Conservation (phyloP, 2,888 invertebrate genomes). For the Ennomos fuscantarius region DNA sequence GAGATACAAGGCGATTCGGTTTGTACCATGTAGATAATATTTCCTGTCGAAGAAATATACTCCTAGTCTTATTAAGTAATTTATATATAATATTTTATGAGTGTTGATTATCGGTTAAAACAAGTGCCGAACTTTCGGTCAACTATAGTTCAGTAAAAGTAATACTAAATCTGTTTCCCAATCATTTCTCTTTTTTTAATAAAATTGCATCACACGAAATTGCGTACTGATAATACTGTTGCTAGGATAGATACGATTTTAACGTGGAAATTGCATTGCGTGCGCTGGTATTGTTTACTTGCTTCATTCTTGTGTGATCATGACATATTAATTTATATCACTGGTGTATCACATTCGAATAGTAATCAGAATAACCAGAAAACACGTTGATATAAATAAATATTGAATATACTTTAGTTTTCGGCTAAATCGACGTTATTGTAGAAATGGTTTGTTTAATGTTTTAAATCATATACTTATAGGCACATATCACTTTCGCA, state of each 20-base stretch:
- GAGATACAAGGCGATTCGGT: slow-evolving; percentile 49
- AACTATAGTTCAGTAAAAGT: neutral
- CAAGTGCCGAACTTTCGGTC: too few relatives aligned
- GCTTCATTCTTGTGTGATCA: slow-evolving; percentile 11
- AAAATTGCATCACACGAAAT: neutral
- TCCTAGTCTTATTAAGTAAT: neutral
- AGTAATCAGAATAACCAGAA: neutral
- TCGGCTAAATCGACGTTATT: too few relatives aligned
- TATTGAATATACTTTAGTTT: too few relatives aligned
- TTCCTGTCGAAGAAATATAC: slow-evolving; percentile 15
- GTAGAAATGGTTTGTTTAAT: too few relatives aligned
- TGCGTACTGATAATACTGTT: slow-evolving; percentile 3
- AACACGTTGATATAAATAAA: neutral
- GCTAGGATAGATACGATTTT: slow-evolving; percentile 1
- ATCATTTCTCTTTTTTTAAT: neutral
- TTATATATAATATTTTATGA: too few relatives aligned
- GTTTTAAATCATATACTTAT: too few relatives aligned
- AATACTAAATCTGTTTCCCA: neutral
- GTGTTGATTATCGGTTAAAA: too few relatives aligned
- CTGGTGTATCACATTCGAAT: too few relatives aligned
- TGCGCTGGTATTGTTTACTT: slow-evolving; percentile 26
- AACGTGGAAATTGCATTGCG: slow-evolving; percentile 14
- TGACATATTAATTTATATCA: slow-evolving; percentile 13
- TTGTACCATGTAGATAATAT: slow-evolving; percentile 44
- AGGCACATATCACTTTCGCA: too few relatives aligned